Evolutionary conservation across 2,797 vertebrate species (phyloP).

Genomic region (Bucorvus abyssinicus): DNA sequence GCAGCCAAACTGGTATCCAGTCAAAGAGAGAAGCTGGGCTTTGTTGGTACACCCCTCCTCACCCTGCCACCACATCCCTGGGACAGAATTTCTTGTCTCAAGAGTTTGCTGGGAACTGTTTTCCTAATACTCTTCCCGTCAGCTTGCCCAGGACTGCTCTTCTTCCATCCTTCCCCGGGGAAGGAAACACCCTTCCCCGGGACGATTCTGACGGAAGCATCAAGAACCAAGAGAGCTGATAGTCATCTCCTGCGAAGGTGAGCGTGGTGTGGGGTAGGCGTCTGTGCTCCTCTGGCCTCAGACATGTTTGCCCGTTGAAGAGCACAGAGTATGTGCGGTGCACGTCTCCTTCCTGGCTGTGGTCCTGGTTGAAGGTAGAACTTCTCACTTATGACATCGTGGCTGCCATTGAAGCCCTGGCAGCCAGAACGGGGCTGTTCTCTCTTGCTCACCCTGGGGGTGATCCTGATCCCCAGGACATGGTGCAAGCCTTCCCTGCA

Average conservation of each 20-base stretch:
- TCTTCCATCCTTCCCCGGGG: background rate
- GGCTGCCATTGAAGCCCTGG: background rate
- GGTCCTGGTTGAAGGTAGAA: background rate
- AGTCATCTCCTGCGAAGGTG: background rate
- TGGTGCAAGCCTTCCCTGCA: background rate
- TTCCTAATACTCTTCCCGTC: background rate
- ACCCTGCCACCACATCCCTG: background rate
- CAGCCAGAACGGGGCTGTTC: background rate
- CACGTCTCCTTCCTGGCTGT: background rate
- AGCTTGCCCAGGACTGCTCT: background rate
- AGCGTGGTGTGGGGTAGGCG: background rate
- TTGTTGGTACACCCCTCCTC: background rate
- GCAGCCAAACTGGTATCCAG: background rate
- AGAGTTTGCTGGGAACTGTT: background rate
- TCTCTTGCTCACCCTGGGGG: background rate
- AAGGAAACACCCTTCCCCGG: background rate
- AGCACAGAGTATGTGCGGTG: accelerated
- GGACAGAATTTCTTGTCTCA: background rate
- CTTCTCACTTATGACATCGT: background rate
- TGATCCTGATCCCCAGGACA: accelerated
- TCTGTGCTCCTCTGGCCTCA: background rate
- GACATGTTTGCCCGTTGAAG: accelerated
- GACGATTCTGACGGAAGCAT: background rate
- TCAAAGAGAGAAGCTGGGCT: background rate
- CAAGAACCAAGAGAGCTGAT: background rate